phyloP scores from a whole-genome alignment of 1,140 invertebrate species.

The Drosophila navojoa region DNA sequence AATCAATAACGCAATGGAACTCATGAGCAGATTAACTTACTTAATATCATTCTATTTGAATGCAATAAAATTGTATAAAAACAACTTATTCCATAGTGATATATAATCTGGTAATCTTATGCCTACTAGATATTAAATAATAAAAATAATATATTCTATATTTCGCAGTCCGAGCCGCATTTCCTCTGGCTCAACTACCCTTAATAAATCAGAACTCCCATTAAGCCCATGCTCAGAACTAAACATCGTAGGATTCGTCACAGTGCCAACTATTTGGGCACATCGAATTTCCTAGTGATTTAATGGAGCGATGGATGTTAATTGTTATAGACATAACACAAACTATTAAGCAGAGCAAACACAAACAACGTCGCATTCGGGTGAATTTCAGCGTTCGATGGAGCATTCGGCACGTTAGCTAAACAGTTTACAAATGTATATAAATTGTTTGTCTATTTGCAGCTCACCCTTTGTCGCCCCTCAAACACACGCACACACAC shows the following conservation, averaged over 20 bases:
- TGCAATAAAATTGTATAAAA: too few relatives aligned
- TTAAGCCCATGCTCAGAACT: neutral
- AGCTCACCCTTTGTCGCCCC: conserved; percentile 1
- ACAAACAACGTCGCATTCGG: neutral
- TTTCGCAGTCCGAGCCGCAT: neutral
- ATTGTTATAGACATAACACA: conserved; percentile 33
- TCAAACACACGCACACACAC: neutral
- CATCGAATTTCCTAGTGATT: conserved; percentile 13
- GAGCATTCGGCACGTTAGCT: conserved; percentile 25
- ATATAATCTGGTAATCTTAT: neutral
- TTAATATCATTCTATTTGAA: neutral
- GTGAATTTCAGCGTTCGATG: conserved; percentile 16
- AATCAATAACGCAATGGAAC: neutral
- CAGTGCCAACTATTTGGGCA: neutral
- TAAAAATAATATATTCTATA: too few relatives aligned
- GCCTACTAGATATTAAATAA: too few relatives aligned
- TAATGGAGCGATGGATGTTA: conserved; percentile 18
- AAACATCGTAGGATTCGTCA: neutral
- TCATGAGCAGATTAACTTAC: neutral
- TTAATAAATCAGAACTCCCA: neutral
- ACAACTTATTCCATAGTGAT: neutral
- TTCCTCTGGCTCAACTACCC: neutral
- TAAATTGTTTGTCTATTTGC: conserved; percentile 2
- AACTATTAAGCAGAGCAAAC: conserved; percentile 15
- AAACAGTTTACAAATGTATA: conserved; percentile 22